phyloP scores from a whole-genome alignment of 2,797 vertebrate genomes.

The Etheostoma nigrum region DNA sequence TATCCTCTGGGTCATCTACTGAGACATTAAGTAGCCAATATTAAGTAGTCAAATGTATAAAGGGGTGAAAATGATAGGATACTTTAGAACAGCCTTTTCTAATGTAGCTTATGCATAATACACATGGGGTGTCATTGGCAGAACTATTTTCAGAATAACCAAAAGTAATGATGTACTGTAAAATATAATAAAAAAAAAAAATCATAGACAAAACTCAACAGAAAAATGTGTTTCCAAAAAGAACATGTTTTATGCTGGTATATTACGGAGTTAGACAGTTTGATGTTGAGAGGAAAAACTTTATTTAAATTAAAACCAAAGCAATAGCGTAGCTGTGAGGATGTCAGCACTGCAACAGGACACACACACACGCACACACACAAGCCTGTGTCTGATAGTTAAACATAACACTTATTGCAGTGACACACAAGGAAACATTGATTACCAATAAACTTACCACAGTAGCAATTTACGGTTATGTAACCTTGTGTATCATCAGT shows the following conservation, averaged over 20 bases:
- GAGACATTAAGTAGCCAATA: too few species aligned
- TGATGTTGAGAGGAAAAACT: conserved; percentile 62
- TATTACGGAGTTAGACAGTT: neutral
- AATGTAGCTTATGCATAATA: too few species aligned
- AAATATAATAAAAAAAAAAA: too few species aligned
- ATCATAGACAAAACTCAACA: too few species aligned
- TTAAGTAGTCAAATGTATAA: too few species aligned
- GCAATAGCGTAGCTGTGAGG: conserved; percentile 59
- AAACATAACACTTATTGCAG: conserved; percentile 55
- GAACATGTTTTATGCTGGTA: neutral
- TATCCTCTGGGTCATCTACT: too few species aligned
- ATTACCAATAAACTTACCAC: neutral
- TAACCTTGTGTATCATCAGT: conserved; percentile 19
- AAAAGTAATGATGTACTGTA: too few species aligned
- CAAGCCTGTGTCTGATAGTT: conserved; percentile 41
- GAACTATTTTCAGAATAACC: too few species aligned
- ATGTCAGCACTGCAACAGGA: conserved; percentile 43
- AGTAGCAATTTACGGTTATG: neutral
- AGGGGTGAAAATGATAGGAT: too few species aligned
- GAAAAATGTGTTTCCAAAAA: too few species aligned
- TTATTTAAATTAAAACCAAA: conserved; percentile 83
- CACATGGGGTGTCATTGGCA: too few species aligned
- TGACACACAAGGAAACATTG: conserved; percentile 28
- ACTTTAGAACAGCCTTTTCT: too few species aligned
- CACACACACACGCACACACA: conserved; percentile 27